Evolutionary conservation across 1,140 invertebrate genomes (phyloP).

Genomic region (Drosophila auraria): DNA sequence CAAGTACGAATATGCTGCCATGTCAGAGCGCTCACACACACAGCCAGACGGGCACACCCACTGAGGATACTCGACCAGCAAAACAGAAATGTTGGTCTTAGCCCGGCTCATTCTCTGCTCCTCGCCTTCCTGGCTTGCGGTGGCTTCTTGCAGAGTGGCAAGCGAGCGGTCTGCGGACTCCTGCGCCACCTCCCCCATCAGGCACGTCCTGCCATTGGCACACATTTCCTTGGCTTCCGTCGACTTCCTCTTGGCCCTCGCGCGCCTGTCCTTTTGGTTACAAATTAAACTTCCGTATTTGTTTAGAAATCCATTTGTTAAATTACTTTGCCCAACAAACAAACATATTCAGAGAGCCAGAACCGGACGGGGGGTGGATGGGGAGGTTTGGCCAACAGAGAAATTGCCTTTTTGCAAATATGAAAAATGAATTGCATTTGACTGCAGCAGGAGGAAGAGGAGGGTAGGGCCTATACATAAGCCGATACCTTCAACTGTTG

Average conservation of each 20-base stretch:
- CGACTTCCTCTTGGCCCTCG: conserved; percentile 42
- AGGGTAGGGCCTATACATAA: conserved; percentile 46
- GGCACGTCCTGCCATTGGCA: conserved; percentile 69
- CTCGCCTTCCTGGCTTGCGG: conserved; percentile 57
- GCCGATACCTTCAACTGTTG: conserved; percentile 77
- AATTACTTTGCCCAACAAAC: conserved; percentile 74
- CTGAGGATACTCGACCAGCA: conserved; percentile 48
- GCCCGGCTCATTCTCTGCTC: conserved; percentile 27
- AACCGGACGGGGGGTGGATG: conserved; percentile 4
- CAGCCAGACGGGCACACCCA: conserved; percentile 26
- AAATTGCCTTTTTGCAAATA: conserved; percentile 62
- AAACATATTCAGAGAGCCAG: conserved; percentile 34
- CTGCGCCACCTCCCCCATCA: conserved; percentile 8
- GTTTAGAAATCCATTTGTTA: conserved; percentile 85
- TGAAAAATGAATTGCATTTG: conserved; percentile 80
- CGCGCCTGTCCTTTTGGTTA: conserved; percentile 80
- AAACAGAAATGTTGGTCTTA: conserved; percentile 50
- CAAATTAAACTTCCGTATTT: conserved; percentile 85
- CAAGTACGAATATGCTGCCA: conserved; percentile 77
- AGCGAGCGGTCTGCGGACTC: conserved; percentile 65
- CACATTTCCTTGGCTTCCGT: conserved; percentile 78
- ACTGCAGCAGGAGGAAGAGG: conserved; percentile 62
- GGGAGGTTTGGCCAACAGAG: neutral
- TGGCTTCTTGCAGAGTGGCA: conserved; percentile 63
- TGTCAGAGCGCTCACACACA: conserved; percentile 46